Conservation (phyloP, 2,113 vertebrate species). For the Cynocephalus volans region DNA sequence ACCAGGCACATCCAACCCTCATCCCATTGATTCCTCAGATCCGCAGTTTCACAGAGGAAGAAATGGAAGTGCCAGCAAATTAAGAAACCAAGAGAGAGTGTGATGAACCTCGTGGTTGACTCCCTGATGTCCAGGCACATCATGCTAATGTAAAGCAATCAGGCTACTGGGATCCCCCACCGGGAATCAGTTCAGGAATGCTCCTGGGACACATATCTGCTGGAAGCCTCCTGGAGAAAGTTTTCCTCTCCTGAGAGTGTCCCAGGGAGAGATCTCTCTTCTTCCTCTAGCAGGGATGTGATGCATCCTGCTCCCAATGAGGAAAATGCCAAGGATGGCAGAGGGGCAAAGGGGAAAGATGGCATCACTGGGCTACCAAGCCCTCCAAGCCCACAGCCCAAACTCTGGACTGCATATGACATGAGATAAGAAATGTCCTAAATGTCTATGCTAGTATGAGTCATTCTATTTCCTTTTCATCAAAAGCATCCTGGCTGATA, state of each 20-base stretch:
- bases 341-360: background rate
- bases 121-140: background rate
- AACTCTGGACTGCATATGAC: background rate
- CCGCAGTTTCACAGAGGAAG: background rate
- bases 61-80: background rate
- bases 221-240: background rate
- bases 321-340: background rate
- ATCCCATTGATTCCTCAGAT: background rate
- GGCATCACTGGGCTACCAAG: background rate
- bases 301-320: background rate
- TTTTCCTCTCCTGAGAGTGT: background rate
- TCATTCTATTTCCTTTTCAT: conserved; percentile 6
- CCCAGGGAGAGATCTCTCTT: background rate
- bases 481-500: background rate
- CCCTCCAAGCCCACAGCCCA: background rate
- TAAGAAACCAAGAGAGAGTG: background rate
- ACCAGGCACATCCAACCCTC: background rate
- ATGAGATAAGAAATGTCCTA: background rate
- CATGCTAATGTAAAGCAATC: background rate
- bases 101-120: background rate
- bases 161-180: too few species aligned
- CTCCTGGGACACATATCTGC: background rate
- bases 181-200: background rate
- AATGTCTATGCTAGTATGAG: background rate
- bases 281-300: background rate